Conservation (phyloP, 2,797 vertebrate species). For the Cossypha niveicapilla region DNA sequence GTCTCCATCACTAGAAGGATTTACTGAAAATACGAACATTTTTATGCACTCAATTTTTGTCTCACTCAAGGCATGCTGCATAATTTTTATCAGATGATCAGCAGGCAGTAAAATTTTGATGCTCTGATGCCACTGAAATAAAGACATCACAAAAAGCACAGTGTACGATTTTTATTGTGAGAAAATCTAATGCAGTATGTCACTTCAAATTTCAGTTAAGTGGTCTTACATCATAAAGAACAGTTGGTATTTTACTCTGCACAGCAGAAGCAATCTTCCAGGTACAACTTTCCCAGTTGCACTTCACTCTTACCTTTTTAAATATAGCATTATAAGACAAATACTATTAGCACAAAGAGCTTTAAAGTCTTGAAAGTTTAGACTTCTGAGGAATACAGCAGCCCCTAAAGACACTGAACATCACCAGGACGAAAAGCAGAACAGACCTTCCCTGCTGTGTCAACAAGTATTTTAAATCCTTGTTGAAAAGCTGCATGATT, state of each 20-base stretch:
- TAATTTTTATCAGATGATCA: not conserved
- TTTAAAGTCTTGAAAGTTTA: not conserved
- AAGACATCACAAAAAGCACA: not conserved
- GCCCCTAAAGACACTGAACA: not conserved
- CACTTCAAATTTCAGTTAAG: not conserved
- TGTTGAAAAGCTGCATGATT: not conserved
- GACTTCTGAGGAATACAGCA: not conserved
- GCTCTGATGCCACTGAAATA: not conserved
- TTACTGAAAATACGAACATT: not conserved
- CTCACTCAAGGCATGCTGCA: not conserved
- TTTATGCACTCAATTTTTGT: not conserved
- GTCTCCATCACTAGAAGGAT: not conserved
- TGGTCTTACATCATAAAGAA: not conserved
- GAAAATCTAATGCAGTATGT: not conserved
- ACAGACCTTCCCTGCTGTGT: not conserved
- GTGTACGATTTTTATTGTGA: fast-evolving
- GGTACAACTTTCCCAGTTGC: not conserved
- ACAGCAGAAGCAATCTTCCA: not conserved
- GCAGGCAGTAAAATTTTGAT: not conserved
- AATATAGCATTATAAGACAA: not conserved
- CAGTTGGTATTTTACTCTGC: not conserved
- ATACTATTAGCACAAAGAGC: not conserved
- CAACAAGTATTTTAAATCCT: not conserved
- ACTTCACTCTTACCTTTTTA: not conserved
- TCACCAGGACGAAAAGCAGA: not conserved